Percentiles rank a stretch among this genome's conserved stretches.
Conservation (phyloP, 1,140 invertebrate species). For the Gryon sp. region DNA sequence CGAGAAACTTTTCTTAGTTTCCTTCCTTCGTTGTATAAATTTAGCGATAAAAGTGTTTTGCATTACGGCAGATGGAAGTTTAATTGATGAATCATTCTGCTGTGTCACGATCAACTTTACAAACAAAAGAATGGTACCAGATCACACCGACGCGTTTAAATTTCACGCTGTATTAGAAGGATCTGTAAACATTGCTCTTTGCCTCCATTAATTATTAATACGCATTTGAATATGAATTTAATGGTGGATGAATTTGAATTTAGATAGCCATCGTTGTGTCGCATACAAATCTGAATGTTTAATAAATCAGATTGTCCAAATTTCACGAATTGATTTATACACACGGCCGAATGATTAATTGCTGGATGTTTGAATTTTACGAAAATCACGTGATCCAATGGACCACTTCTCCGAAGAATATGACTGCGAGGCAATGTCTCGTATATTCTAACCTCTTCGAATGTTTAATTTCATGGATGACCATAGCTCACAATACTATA, state of each 20-base stretch:
- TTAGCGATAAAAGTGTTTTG: conserved; percentile 28
- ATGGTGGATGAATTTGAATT: conserved; percentile 28
- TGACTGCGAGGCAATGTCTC: conserved; percentile 20
- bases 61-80: conserved; percentile 40
- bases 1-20: conserved; percentile 38
- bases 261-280: conserved; percentile 23
- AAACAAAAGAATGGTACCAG: neutral
- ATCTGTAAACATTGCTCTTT: neutral
- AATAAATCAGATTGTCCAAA: conserved; percentile 43
- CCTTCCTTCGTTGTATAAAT: conserved; percentile 14
- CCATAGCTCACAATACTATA: conserved; percentile 51
- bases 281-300: conserved; percentile 23
- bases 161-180: conserved; percentile 2
- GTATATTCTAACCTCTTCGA: conserved; percentile 50
- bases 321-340: conserved; percentile 25
- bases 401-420: conserved; percentile 30
- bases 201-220: conserved; percentile 25
- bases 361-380: conserved; percentile 3
- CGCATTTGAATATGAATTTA: conserved; percentile 22
- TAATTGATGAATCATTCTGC: conserved; percentile 24
- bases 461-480: conserved; percentile 63
- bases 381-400: conserved; percentile 20
- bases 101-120: neutral
- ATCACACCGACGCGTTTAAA: neutral
- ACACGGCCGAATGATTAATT: conserved; percentile 8